Percentiles rank a stretch among this genome's conserved stretches.
Evolutionary conservation across 1,140 invertebrate species (phyloP).

Genomic region (Achroia grisella): DNA sequence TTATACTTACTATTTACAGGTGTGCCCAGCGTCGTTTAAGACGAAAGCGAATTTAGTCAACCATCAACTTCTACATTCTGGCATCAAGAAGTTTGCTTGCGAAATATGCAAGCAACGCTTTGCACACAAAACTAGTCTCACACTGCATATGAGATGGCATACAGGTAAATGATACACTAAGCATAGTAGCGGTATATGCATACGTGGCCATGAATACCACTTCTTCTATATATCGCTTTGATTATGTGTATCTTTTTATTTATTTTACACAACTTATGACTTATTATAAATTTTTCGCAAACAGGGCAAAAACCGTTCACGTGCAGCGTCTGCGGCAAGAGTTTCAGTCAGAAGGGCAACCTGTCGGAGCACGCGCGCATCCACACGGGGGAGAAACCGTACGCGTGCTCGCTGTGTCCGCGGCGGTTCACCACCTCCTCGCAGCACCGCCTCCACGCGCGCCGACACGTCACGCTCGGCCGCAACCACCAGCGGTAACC

Average conservation of each 20-base stretch:
- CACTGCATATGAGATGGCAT: constrained; percentile 77
- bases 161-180: constrained; percentile 55
- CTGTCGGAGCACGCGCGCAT: constrained; percentile 73
- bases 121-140: constrained; percentile 82
- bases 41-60: constrained; percentile 81
- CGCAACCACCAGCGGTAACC: constrained; percentile 60
- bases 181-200: no score
- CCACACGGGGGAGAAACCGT: constrained; percentile 82
- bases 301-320: constrained; percentile 72
- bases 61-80: constrained; percentile 80
- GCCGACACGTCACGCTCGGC: constrained; percentile 48
- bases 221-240: no score
- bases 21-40: constrained; percentile 80
- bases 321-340: constrained; percentile 79
- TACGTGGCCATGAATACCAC: no score
- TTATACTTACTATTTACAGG: constrained; percentile 38
- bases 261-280: not conserved
- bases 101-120: constrained; percentile 85
- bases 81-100: constrained; percentile 83
- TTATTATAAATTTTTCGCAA: no score
- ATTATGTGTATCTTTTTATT: not conserved
- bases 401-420: constrained; percentile 77
- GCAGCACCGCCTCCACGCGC: constrained; percentile 76
- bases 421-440: constrained; percentile 82
- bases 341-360: constrained; percentile 79